phyloP scores from a whole-genome alignment of 2,888 invertebrate species.

The Drosophila recens region DNA sequence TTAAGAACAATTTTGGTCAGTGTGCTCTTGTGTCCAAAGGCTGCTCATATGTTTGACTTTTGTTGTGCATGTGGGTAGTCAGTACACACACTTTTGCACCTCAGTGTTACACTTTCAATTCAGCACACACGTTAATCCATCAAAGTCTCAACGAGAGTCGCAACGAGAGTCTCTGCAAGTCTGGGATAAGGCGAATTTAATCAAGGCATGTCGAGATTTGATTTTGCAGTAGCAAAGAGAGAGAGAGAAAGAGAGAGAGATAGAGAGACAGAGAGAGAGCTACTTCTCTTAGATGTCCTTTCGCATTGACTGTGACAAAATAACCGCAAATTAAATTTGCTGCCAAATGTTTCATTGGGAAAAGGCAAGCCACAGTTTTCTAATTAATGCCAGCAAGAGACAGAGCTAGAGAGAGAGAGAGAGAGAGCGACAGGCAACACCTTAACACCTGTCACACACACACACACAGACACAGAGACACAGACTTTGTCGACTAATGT shows the following conservation, averaged over 20 bases:
- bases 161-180: background rate
- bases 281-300: background rate
- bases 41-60: conserved; percentile 60
- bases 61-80: conserved; percentile 38
- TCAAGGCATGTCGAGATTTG: conserved; percentile 51
- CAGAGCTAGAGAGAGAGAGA: background rate
- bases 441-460: conserved; percentile 58
- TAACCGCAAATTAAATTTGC: conserved; percentile 63
- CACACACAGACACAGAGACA: conserved; percentile 4
- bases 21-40: conserved; percentile 55
- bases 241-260: background rate
- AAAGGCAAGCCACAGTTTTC: conserved; percentile 52
- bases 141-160: conserved; percentile 54
- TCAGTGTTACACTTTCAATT: conserved; percentile 44
- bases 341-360: conserved; percentile 51
- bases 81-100: conserved; percentile 43
- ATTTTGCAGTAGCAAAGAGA: conserved; percentile 20
- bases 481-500: too few relatives aligned
- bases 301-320: conserved; percentile 15
- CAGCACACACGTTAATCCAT: conserved; percentile 54
- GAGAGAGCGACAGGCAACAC: conserved; percentile 37
- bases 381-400: conserved; percentile 52
- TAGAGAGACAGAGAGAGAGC: background rate
- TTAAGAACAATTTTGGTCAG: background rate
- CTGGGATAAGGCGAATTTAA: conserved; percentile 52